Conservation (phyloP, 2,113 vertebrate species). For the Archilochus colubris region DNA sequence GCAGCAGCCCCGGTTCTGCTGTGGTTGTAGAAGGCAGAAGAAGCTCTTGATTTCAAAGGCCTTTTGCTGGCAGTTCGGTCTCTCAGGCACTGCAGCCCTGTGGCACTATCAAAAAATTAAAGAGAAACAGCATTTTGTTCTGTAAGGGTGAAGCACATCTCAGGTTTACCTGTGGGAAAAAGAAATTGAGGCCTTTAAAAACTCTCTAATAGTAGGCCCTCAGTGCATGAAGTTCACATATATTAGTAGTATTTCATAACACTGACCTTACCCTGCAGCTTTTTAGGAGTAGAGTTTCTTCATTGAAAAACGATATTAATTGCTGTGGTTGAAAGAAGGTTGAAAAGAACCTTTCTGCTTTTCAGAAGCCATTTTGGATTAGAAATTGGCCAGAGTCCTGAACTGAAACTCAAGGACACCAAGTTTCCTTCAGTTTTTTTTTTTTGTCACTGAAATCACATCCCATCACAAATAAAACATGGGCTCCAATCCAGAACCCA, state of each 20-base stretch:
- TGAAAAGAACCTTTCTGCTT: background rate
- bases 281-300: background rate
- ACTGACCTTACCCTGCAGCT: background rate
- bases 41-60: background rate
- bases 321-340: no score
- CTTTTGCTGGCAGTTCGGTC: background rate
- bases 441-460: slow-evolving; percentile 5
- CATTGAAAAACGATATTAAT: background rate
- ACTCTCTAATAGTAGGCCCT: background rate
- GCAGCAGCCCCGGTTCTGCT: background rate
- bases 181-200: background rate
- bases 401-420: slow-evolving; percentile 21
- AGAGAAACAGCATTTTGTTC: background rate
- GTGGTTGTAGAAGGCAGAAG: background rate
- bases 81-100: background rate
- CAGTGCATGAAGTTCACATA: fast-evolving
- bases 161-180: background rate
- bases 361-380: slow-evolving; percentile 45
- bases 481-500: slow-evolving; percentile 39
- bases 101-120: fast-evolving
- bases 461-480: slow-evolving; percentile 22
- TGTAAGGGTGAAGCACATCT: background rate
- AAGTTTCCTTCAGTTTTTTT: slow-evolving; percentile 21
- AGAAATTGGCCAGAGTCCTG: slow-evolving; percentile 36
- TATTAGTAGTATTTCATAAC: background rate